A percentile compares a stretch with the other conserved stretches of the same genome.
phyloP scores from a whole-genome alignment of 2,113 vertebrate genomes.

The Tylochromis polylepis region DNA sequence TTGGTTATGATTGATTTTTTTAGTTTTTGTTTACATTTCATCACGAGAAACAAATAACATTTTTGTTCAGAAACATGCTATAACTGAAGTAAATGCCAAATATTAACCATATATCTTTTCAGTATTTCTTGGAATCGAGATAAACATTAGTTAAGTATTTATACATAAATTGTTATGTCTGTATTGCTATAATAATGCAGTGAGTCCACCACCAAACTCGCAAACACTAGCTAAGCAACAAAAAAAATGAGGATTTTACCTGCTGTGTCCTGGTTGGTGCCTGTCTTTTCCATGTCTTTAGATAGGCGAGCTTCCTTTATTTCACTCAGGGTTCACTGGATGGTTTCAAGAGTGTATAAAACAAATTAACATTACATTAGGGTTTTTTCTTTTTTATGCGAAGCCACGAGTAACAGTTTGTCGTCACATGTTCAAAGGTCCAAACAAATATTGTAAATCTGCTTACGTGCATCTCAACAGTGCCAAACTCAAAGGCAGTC shows the following conservation, averaged over 20 bases:
- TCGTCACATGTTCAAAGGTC: background rate
- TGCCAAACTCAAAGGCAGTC: background rate
- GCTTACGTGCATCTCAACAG: background rate
- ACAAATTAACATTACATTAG: background rate
- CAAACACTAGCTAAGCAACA: background rate
- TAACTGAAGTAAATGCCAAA: background rate
- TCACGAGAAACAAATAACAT: background rate
- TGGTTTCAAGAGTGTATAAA: background rate
- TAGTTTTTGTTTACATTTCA: background rate
- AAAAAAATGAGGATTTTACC: background rate
- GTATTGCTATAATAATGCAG: background rate
- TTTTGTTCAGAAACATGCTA: background rate
- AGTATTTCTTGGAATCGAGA: background rate
- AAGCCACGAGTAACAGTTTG: background rate
- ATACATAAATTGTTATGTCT: background rate
- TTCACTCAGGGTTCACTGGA: background rate
- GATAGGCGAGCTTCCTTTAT: background rate
- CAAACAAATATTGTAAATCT: background rate
- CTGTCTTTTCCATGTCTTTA: conserved; percentile 15
- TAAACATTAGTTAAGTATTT: background rate
- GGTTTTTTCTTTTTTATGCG: background rate
- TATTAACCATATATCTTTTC: background rate
- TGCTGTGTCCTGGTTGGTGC: background rate
- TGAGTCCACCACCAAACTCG: background rate
- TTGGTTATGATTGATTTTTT: background rate